Evolutionary conservation across 2,888 invertebrate genomes (phyloP).

Genomic region (Synanthedon myopaeformis): DNA sequence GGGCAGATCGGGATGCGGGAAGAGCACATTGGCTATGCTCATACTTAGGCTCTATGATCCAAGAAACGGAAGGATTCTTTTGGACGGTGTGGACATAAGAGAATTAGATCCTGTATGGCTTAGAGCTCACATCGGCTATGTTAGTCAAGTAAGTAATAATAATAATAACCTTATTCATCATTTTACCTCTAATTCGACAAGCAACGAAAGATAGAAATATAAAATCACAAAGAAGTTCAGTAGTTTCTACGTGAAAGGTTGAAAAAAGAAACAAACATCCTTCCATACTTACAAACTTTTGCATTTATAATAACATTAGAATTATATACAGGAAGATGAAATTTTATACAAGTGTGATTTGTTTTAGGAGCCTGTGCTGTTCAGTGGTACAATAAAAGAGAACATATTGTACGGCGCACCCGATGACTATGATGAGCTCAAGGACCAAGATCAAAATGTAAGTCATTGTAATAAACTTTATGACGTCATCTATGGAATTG

Average conservation of each 20-base stretch:
- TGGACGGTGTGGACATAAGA: conserved; percentile 84
- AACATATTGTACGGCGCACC: conserved; percentile 90
- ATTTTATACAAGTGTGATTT: neutral
- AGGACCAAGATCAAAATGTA: conserved; percentile 8
- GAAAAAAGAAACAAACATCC: too few relatives aligned
- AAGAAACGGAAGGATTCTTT: conserved; percentile 72
- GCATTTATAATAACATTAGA: too few relatives aligned
- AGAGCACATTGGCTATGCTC: conserved; percentile 89
- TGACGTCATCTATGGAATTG: too few relatives aligned
- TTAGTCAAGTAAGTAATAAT: conserved; percentile 86
- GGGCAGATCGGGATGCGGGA: conserved; percentile 94
- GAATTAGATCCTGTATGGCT: conserved; percentile 87
- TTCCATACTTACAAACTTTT: too few relatives aligned
- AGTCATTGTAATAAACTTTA: too few relatives aligned
- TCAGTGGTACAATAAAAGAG: conserved; percentile 89
- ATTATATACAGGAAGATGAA: too few relatives aligned
- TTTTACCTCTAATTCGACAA: too few relatives aligned
- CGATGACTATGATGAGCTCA: conserved; percentile 27
- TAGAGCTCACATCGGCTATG: conserved; percentile 87
- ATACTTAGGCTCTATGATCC: conserved; percentile 91
- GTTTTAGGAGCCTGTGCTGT: conserved; percentile 88
- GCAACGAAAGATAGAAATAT: too few relatives aligned
- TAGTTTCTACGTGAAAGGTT: too few relatives aligned
- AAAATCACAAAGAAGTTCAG: too few relatives aligned
- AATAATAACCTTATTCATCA: neutral